Evolutionary conservation across 2,113 vertebrate genomes (phyloP).

Genomic region (Trachemys scripta): DNA sequence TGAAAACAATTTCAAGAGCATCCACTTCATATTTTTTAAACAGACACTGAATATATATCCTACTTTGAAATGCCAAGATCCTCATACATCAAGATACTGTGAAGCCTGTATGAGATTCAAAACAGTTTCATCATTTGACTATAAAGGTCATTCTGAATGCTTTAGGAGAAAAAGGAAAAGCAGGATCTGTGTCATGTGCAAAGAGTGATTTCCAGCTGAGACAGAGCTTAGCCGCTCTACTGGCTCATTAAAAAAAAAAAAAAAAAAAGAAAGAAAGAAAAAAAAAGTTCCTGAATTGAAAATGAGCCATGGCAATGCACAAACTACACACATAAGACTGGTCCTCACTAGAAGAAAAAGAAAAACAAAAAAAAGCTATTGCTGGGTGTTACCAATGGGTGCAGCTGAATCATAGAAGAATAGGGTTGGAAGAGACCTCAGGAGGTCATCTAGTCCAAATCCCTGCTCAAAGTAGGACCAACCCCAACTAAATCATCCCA

Average conservation of each 20-base stretch:
- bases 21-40: not conserved
- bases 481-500: no score
- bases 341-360: not conserved
- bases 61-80: not conserved
- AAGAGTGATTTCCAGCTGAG: not conserved
- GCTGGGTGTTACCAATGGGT: not conserved
- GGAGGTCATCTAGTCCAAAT: no score
- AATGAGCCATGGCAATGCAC: not conserved
- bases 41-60: not conserved
- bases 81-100: not conserved
- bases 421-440: no score
- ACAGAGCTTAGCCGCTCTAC: not conserved
- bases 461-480: no score
- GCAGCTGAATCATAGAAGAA: no score
- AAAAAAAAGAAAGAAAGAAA: not conserved
- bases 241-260: not conserved
- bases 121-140: not conserved
- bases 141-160: not conserved
- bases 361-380: not conserved
- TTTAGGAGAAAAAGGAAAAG: not conserved
- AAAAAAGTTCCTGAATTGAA: not conserved
- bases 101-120: not conserved
- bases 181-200: not conserved
- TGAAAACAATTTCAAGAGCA: not conserved
- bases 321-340: not conserved